Conservation (phyloP, 2,888 invertebrate genomes). For the Hypercompe scribonia region DNA sequence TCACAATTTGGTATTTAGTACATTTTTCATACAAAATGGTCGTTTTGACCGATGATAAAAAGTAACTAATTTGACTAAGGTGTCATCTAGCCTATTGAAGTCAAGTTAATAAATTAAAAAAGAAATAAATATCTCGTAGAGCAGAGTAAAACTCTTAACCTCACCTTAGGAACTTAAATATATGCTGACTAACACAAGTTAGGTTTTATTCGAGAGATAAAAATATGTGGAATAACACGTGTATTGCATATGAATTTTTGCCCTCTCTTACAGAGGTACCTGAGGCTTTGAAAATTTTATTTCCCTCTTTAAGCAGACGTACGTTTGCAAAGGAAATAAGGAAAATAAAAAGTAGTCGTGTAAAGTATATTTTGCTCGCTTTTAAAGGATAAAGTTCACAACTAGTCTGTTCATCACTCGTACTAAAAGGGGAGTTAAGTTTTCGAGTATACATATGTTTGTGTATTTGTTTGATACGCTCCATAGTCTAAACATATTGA, state of each 20-base stretch:
- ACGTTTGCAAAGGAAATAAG: background rate
- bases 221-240: background rate
- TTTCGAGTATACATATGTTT: no score
- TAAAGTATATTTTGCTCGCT: background rate
- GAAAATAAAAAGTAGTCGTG: background rate
- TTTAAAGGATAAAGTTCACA: background rate
- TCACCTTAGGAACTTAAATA: background rate
- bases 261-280: background rate
- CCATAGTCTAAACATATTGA: no score
- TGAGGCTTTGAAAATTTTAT: background rate
- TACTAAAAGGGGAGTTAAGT: background rate
- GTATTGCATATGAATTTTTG: background rate
- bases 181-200: background rate
- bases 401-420: background rate
- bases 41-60: no score
- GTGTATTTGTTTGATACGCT: no score
- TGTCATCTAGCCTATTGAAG: no score
- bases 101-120: background rate
- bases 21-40: no score
- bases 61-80: no score
- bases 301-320: background rate
- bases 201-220: constrained; percentile 5
- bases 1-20: no score
- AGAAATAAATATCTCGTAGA: background rate
- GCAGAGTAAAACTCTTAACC: no score